Evolutionary conservation across 1,140 invertebrate genomes (phyloP).

Genomic region (Uloborus diversus): DNA sequence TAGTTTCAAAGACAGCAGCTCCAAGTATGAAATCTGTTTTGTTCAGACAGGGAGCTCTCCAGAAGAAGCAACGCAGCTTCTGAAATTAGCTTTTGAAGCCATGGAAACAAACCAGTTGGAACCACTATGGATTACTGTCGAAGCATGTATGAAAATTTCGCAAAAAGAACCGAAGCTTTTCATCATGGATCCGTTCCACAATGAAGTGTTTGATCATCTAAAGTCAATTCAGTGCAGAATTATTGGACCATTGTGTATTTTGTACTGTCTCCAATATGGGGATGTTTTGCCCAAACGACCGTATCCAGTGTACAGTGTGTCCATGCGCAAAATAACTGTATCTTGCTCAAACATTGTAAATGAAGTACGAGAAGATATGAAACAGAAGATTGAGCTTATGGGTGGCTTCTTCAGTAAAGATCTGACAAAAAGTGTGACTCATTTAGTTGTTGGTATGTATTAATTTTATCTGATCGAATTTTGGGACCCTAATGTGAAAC

Average conservation of each 20-base stretch:
- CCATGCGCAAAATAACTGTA: conserved; percentile 80
- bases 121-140: conserved; percentile 69
- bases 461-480: not conserved
- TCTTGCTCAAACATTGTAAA: conserved; percentile 76
- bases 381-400: conserved; percentile 80
- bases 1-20: no score
- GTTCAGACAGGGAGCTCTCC: not conserved
- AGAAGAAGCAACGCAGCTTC: not conserved
- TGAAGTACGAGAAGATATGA: conserved; percentile 72
- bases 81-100: conserved; percentile 65
- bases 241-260: conserved; percentile 81
- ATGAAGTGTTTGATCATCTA: conserved; percentile 76
- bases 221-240: conserved; percentile 71
- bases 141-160: conserved; percentile 66
- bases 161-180: conserved; percentile 78
- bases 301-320: conserved; percentile 80
- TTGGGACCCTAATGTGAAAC: no score
- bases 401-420: conserved; percentile 78
- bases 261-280: conserved; percentile 76
- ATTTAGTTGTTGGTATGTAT: conserved; percentile 75
- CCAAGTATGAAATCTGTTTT: conserved; percentile 40
- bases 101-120: conserved; percentile 67
- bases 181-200: conserved; percentile 77
- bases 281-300: conserved; percentile 78
- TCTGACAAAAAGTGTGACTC: conserved; percentile 78